These are phyloP conservation scores for Cyprinodon tularosa DNA, from an alignment of 2,113 vertebrate genomes.

Conservation along the genomic window DNA sequence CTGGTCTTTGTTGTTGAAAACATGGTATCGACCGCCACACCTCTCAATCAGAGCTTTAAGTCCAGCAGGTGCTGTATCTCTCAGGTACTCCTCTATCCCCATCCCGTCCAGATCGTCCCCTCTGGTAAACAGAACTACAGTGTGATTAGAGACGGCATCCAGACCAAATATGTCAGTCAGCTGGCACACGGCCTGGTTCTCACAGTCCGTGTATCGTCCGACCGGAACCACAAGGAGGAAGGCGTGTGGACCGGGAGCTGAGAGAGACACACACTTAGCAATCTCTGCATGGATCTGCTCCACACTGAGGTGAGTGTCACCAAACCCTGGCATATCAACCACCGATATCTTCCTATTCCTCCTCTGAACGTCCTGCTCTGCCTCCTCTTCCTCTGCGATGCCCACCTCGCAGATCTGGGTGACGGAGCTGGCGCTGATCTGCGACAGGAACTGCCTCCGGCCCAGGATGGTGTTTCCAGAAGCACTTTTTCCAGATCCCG, in stretches of 20 bases:
- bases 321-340: constrained; percentile 82
- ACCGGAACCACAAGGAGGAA: constrained; percentile 80
- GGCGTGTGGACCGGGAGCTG: constrained; percentile 76
- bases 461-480: constrained; percentile 83
- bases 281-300: constrained; percentile 69
- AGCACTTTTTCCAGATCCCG: constrained; percentile 79
- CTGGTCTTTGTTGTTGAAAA: constrained; percentile 76
- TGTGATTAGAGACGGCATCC: constrained; percentile 70
- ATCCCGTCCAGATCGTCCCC: constrained; percentile 73
- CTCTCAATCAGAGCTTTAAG: constrained; percentile 70
- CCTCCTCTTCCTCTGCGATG: constrained; percentile 31
- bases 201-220: constrained; percentile 75
- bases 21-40: constrained; percentile 77
- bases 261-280: constrained; percentile 73
- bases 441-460: constrained; percentile 67
- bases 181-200: constrained; percentile 60
- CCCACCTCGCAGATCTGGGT: constrained; percentile 70
- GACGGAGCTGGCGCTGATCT: constrained; percentile 74
- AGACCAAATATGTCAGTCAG: constrained; percentile 73
- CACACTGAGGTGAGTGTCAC: constrained; percentile 71
- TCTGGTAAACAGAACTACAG: constrained; percentile 77
- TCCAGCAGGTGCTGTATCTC: constrained; percentile 51
- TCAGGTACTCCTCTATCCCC: constrained; percentile 68
- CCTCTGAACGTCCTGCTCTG: constrained; percentile 9
- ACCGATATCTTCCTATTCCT: constrained; percentile 60